phyloP scores from a whole-genome alignment of 2,113 vertebrate species.

The Myiozetetes cayanensis region DNA sequence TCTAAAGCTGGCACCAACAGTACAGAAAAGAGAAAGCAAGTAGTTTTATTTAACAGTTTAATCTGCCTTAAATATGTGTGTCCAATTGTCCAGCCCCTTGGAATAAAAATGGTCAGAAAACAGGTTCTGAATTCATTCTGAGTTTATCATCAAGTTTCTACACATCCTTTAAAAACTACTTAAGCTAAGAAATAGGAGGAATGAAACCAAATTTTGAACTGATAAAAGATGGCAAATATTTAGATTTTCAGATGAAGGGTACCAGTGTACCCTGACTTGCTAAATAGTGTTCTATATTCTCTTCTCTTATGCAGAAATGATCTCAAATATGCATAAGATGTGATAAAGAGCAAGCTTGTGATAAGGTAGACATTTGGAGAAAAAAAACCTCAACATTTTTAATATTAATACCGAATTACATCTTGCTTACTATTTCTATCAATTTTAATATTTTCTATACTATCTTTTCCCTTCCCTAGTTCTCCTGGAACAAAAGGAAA shows the following conservation, averaged over 20 bases:
- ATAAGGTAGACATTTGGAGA: not conserved
- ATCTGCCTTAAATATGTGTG: slow-evolving; percentile 55
- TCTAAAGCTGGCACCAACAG: slow-evolving; percentile 51
- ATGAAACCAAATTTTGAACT: slow-evolving; percentile 64
- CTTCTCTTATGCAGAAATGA: not conserved
- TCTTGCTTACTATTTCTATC: not conserved
- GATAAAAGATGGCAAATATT: slow-evolving; percentile 77
- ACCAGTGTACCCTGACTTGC: not conserved
- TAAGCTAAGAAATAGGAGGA: slow-evolving; percentile 58
- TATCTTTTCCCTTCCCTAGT: not conserved
- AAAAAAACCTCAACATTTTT: not conserved
- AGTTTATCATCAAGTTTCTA: slow-evolving; percentile 66
- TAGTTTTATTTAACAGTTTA: slow-evolving; percentile 50
- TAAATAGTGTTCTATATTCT: not conserved
- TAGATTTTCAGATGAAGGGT: slow-evolving; percentile 75
- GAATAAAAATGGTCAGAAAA: slow-evolving; percentile 23
- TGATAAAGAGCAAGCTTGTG: not conserved
- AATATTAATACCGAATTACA: not conserved
- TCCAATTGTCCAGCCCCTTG: not conserved
- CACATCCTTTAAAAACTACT: slow-evolving; percentile 73
- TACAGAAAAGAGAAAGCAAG: slow-evolving; percentile 19
- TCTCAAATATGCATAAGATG: not conserved
- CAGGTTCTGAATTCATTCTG: slow-evolving; percentile 25
- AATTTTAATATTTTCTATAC: not conserved
- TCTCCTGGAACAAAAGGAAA: slow-evolving; percentile 7